Evolutionary conservation across 2,113 vertebrate species (phyloP).

Genomic region (Atrichornis clamosus): DNA sequence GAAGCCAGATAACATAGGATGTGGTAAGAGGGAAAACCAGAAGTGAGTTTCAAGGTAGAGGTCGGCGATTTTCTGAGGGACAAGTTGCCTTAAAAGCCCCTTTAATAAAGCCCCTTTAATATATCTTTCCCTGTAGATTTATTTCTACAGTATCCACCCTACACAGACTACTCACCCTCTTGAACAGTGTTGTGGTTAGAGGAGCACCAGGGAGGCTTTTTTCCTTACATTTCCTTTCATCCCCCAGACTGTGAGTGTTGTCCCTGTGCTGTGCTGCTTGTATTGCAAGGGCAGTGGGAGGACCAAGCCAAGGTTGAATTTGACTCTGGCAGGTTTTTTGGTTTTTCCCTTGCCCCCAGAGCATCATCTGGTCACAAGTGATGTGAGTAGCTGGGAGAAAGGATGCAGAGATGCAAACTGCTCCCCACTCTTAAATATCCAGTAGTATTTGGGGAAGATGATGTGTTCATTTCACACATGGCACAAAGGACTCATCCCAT

Average conservation of each 20-base stretch:
- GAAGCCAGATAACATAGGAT: background rate
- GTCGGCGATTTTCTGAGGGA: background rate
- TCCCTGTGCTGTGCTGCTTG: background rate
- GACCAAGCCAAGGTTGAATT: background rate
- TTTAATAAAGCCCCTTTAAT: background rate
- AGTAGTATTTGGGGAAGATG: background rate
- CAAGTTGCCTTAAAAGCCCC: background rate
- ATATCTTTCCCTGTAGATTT: background rate
- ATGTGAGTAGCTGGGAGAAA: background rate
- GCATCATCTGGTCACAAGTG: background rate
- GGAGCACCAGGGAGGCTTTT: background rate
- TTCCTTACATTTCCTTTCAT: background rate
- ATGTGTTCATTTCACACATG: background rate
- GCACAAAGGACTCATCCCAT: background rate
- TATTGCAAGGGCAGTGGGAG: fast-evolving
- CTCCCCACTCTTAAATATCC: fast-evolving
- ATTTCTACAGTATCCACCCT: background rate
- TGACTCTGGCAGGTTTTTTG: background rate
- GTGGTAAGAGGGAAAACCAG: background rate
- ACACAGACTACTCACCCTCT: background rate
- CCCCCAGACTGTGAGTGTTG: background rate
- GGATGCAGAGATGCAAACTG: background rate
- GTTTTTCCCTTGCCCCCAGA: background rate
- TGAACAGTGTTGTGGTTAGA: background rate
- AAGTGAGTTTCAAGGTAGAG: background rate